Conservation (phyloP, 2,888 invertebrate species). For the Drosophila robusta region DNA sequence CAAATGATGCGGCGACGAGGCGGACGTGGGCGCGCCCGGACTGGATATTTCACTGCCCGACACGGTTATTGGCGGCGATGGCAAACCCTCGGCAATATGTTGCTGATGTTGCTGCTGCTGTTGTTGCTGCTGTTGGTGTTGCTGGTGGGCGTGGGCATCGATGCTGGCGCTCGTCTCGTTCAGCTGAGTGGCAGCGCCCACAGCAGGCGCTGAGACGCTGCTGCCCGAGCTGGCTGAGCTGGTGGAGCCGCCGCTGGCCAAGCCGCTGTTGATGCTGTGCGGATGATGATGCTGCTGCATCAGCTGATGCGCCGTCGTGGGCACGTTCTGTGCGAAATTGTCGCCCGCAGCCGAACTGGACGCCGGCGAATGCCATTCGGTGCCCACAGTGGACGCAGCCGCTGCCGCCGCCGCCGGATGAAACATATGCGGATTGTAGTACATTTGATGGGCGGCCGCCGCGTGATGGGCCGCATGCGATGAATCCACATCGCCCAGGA, state of each 20-base stretch:
- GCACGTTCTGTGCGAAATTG: slow-evolving; percentile 78
- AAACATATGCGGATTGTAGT: slow-evolving; percentile 86
- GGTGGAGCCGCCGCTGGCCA: slow-evolving; percentile 52
- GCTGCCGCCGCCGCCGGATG: slow-evolving; percentile 83
- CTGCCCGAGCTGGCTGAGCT: slow-evolving; percentile 80
- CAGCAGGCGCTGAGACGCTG: slow-evolving; percentile 65
- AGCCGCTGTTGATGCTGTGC: slow-evolving; percentile 50
- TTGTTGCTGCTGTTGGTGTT: slow-evolving; percentile 44
- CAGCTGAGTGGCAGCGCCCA: slow-evolving; percentile 62
- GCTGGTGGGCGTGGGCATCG: slow-evolving; percentile 49
- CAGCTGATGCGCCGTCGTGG: slow-evolving; percentile 75
- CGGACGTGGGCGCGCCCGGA: slow-evolving; percentile 85
- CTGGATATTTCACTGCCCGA: slow-evolving; percentile 88
- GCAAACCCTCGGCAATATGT: slow-evolving; percentile 84
- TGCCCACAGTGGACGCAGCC: neutral
- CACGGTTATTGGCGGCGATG: slow-evolving; percentile 87
- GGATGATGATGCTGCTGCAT: slow-evolving; percentile 70
- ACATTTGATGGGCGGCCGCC: slow-evolving; percentile 83
- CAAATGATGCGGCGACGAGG: slow-evolving; percentile 82
- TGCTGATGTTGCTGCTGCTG: slow-evolving; percentile 41
- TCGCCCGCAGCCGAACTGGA: slow-evolving; percentile 72
- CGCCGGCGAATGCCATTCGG: slow-evolving; percentile 82
- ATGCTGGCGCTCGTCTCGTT: slow-evolving; percentile 75
- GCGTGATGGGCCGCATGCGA: slow-evolving; percentile 84
- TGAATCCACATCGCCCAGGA: slow-evolving; percentile 85